Evolutionary conservation across 2,888 invertebrate species (phyloP), one percentile per base, ranked within the genome.

Genomic region (Hydriomena furcata): DNA sequence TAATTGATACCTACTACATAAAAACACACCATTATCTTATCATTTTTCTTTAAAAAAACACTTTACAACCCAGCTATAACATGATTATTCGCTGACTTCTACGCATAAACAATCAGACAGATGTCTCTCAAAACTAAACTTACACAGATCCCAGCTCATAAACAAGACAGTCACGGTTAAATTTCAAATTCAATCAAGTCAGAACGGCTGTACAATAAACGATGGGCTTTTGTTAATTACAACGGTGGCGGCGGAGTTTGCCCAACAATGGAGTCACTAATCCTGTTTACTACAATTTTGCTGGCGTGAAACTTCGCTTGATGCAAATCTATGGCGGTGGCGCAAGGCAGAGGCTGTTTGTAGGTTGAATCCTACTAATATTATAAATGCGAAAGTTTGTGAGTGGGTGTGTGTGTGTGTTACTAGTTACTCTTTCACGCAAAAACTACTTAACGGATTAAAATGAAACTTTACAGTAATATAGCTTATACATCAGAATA

Each of bases 231-330:
- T 63, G 68, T 71, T 79, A 79, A 79, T 81, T 74, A 73, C 55
- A 62, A 61, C 58, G 57, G 64, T 65, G 64, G 64, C 65, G 64
- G 65, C 57, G 55, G 59, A 71, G 70, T 68, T 68, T 63, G 50
- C 35, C 54, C 61, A 66, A 68, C 71, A 72, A 73, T 72, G 71
- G 65, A 74, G 67, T 67, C 65, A 57, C 60, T 77, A 79, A 80
- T 80, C 76, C 71, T 75, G 75, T 77, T 80, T 76, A 71, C 67
- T 64, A 67, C 64, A 67, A 71, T 75, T 75, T 65, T 60, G 71
- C 65, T 45, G 48, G 62, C 59, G 63, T 56, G 55, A 52, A 73
- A 78, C 74, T 75, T 73, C 58, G 65, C 52, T 60, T 55, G 62
- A 74, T 73, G 72, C 70, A 73, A 73, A 73, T 71, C 65, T 73